These are phyloP conservation scores for Sternarchorhynchus goeldii DNA, from an alignment of 2,797 vertebrate genomes.

Conservation along the genomic window DNA sequence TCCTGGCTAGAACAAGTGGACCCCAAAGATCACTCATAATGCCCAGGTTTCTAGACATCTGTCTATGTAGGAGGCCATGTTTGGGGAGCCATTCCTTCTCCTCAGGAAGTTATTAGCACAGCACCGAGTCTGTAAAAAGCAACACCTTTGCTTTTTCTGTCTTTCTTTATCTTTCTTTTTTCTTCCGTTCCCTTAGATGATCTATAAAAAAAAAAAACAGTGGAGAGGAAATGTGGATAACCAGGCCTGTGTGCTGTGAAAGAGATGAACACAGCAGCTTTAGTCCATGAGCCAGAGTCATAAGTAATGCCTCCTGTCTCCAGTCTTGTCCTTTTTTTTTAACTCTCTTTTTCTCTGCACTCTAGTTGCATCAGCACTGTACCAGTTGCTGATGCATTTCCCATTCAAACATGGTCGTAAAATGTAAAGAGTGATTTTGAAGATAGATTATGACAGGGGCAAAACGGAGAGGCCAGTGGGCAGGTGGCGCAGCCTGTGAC, in stretches of 20 bases:
- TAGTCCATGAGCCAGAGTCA: constrained; percentile 26
- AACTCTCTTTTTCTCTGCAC: not conserved
- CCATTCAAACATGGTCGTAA: not conserved
- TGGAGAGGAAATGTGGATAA: constrained; percentile 35
- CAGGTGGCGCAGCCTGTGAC: not conserved
- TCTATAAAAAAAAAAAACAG: constrained; percentile 47
- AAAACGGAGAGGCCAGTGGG: not conserved
- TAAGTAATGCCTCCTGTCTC: constrained; percentile 26
- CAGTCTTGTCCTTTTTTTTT: not conserved
- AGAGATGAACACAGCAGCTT: constrained; percentile 36
- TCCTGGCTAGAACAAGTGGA: constrained; percentile 51
- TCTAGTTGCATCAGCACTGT: not conserved
- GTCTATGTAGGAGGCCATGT: constrained; percentile 39
- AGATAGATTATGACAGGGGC: not conserved
- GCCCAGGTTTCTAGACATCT: constrained; percentile 33
- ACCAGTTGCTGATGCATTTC: not conserved
- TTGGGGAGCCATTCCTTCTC: constrained; percentile 48
- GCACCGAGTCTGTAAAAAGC: constrained; percentile 29
- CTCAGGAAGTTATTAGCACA: constrained; percentile 61
- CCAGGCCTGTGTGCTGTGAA: constrained; percentile 41
- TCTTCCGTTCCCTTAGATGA: constrained; percentile 55
- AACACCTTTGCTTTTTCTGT: constrained; percentile 24
- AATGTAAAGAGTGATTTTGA: not conserved
- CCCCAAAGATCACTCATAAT: constrained; percentile 56
- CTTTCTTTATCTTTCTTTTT: too few species aligned